Evolutionary conservation across 2,888 invertebrate species (phyloP).

Genomic region (Cheilosia grossa): DNA sequence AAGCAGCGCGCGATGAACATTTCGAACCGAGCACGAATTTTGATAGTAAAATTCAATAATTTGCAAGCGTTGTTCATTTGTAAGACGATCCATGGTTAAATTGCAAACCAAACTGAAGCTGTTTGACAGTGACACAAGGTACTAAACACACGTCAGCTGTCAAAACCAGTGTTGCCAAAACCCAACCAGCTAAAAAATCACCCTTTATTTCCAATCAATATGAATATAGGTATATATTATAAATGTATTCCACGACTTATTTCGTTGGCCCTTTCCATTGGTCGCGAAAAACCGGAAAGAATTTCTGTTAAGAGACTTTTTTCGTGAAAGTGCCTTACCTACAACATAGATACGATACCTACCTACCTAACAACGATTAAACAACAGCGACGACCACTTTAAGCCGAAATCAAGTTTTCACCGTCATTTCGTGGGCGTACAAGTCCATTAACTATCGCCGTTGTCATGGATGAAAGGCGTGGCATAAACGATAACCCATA

Average conservation of each 20-base stretch:
- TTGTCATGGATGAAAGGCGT: conserved; percentile 71
- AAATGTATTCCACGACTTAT: conserved; percentile 11
- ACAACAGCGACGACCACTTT: conserved; percentile 38
- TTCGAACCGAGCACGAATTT: too few relatives aligned
- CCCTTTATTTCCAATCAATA: conserved; percentile 9
- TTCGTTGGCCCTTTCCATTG: conserved; percentile 18
- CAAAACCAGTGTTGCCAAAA: too few relatives aligned
- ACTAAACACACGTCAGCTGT: too few relatives aligned
- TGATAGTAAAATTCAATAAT: too few relatives aligned
- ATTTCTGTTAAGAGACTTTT: conserved; percentile 19
- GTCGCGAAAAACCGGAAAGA: conserved; percentile 21
- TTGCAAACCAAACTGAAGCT: too few relatives aligned
- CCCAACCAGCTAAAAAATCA: too few relatives aligned
- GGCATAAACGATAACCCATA: conserved; percentile 53
- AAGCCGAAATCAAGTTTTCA: conserved; percentile 60
- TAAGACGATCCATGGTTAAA: too few relatives aligned
- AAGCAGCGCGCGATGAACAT: too few relatives aligned
- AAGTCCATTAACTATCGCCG: conserved; percentile 55
- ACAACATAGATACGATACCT: not conserved
- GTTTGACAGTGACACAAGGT: too few relatives aligned
- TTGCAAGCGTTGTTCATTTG: too few relatives aligned
- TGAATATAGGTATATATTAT: too few relatives aligned
- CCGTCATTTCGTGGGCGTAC: conserved; percentile 54
- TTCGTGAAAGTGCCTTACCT: too few relatives aligned
- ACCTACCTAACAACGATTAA: conserved; percentile 6